These are phyloP conservation scores for Hanleya hanleyi DNA, from an alignment of 2,888 invertebrate genomes.

Conservation along the genomic window DNA sequence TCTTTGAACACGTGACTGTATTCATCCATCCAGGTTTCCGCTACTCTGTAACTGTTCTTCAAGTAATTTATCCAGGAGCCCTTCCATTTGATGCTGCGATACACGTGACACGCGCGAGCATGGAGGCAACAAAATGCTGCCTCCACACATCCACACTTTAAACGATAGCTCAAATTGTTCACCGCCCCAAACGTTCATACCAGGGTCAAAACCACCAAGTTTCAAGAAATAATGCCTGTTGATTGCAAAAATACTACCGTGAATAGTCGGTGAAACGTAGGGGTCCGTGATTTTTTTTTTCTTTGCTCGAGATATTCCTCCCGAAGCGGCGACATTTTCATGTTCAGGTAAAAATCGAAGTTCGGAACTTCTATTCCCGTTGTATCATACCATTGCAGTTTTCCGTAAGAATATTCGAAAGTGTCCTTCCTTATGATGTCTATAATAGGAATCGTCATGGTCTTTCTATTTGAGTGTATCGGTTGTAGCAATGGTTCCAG, in stretches of 20 bases:
- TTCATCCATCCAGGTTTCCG: too few species aligned
- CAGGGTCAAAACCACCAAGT: slow-evolving; percentile 35
- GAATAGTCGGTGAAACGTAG: too few species aligned
- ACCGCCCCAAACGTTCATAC: slow-evolving; percentile 33
- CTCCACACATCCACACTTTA: slow-evolving; percentile 29
- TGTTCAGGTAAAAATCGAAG: not conserved
- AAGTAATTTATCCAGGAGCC: too few species aligned
- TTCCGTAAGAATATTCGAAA: slow-evolving; percentile 4
- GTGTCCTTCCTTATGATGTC: slow-evolving; percentile 32
- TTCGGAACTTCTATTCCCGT: not conserved
- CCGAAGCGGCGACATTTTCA: not conserved
- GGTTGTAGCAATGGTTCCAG: slow-evolving; percentile 39
- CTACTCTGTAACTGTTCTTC: too few species aligned
- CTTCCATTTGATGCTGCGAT: too few species aligned
- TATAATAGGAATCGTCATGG: slow-evolving; percentile 37
- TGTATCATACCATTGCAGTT: too few species aligned
- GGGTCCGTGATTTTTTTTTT: not conserved
- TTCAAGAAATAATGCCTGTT: slow-evolving; percentile 24
- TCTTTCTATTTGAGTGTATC: slow-evolving; percentile 35
- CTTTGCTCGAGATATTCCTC: not conserved
- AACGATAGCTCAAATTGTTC: slow-evolving; percentile 32
- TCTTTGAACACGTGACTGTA: too few species aligned
- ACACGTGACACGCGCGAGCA: too few species aligned
- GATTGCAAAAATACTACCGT: slow-evolving; percentile 33
- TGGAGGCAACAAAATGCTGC: too few species aligned